Percentiles rank a stretch among this genome's conserved stretches.
Conservation (phyloP, 2,888 invertebrate species). For the Archaeoteleia sp. region DNA sequence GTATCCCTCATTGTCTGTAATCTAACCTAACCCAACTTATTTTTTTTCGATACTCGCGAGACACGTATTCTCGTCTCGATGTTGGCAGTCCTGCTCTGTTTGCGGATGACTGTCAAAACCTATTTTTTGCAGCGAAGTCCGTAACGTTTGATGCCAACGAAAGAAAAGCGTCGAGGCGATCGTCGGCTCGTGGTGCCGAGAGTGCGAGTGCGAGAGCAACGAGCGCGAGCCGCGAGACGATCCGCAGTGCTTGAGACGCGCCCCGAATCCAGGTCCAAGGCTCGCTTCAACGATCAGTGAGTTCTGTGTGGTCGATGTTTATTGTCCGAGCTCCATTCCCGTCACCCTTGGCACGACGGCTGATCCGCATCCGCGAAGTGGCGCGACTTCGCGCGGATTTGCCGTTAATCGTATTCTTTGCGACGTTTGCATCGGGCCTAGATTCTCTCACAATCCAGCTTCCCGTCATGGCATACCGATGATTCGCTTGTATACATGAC, state of each 20-base stretch:
- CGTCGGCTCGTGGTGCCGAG: slow-evolving; percentile 50
- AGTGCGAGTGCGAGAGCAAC: slow-evolving; percentile 48
- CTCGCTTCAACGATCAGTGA: slow-evolving; percentile 45
- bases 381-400: not conserved
- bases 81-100: slow-evolving; percentile 40
- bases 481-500: no score
- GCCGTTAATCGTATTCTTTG: no score
- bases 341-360: not conserved
- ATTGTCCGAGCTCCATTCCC: slow-evolving; percentile 26
- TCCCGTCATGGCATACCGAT: no score
- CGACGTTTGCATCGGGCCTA: no score
- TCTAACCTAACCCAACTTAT: slow-evolving; percentile 19
- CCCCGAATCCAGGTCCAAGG: slow-evolving; percentile 35
- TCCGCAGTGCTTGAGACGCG: slow-evolving; percentile 33
- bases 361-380: not conserved
- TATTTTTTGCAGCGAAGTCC: slow-evolving; percentile 38
- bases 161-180: slow-evolving; percentile 41
- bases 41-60: not conserved
- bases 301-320: slow-evolving; percentile 32
- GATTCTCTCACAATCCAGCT: no score
- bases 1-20: not conserved
- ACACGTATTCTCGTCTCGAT: not conserved
- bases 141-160: slow-evolving; percentile 51
- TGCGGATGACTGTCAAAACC: slow-evolving; percentile 50
- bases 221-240: slow-evolving; percentile 36